Evolutionary conservation across 2,888 invertebrate species (phyloP).

Genomic region (Encarsia formosa): DNA sequence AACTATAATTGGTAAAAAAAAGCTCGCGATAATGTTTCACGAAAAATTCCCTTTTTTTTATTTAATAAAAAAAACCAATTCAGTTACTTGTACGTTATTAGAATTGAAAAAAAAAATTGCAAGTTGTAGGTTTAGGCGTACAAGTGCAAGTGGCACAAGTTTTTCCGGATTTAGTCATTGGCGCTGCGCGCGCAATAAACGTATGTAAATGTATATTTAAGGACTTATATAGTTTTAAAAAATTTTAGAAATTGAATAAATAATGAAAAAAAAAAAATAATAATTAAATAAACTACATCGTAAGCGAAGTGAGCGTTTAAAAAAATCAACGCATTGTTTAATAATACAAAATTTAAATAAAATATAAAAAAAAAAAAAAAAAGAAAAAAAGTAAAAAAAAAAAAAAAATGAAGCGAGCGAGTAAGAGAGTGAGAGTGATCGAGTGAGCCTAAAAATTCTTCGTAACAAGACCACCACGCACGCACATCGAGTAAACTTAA

Average conservation of each 20-base stretch:
- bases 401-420: neutral
- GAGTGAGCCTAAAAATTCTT: conserved; percentile 9
- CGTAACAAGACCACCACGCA: conserved; percentile 4
- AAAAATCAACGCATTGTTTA: conserved; percentile 16
- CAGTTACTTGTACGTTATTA: too few relatives aligned
- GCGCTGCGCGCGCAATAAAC: conserved; percentile 18
- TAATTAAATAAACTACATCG: conserved; percentile 11
- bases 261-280: too few relatives aligned
- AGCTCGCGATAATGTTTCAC: too few relatives aligned
- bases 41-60: too few relatives aligned
- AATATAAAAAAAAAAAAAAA: conserved; percentile 5
- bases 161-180: conserved; percentile 20
- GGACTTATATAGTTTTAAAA: conserved; percentile 23
- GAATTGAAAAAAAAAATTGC: too few relatives aligned
- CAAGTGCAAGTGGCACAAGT: conserved; percentile 24
- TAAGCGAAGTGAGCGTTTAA: conserved; percentile 7
- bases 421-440: conserved; percentile 1
- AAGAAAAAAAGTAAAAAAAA: conserved; percentile 4
- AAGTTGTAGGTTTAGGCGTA: conserved; percentile 7
- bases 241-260: conserved; percentile 21
- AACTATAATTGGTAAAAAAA: too few relatives aligned
- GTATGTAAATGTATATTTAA: conserved; percentile 27
- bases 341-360: conserved; percentile 2
- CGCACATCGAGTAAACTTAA: conserved; percentile 4
- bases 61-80: too few relatives aligned